Percentiles rank a stretch among this genome's conserved stretches.
Conservation (phyloP, 2,888 invertebrate genomes). For the Griposia aprilina region DNA sequence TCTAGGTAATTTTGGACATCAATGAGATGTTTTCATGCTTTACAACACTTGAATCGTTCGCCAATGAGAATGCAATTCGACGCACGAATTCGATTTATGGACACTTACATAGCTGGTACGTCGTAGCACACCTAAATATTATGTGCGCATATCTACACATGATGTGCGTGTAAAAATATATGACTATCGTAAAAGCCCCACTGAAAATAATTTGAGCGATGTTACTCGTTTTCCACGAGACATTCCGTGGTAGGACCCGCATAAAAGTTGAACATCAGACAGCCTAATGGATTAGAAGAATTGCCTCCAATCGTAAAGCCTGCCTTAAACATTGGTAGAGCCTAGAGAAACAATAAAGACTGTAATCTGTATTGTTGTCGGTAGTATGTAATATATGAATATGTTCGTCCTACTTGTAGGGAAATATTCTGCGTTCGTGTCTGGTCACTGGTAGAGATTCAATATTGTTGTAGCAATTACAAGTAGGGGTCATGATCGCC, state of each 20-base stretch:
- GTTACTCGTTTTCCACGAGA: constrained; percentile 87
- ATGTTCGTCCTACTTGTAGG: constrained; percentile 66
- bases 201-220: constrained; percentile 90
- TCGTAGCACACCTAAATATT: constrained; percentile 85
- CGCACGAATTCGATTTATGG: constrained; percentile 88
- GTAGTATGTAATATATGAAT: constrained; percentile 75
- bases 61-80: constrained; percentile 78
- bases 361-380: constrained; percentile 79
- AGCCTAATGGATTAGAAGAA: constrained; percentile 90
- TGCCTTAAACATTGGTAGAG: constrained; percentile 81
- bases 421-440: constrained; percentile 70
- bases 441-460: constrained; percentile 53
- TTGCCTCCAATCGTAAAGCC: constrained; percentile 86
- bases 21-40: constrained; percentile 18
- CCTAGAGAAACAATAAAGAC: constrained; percentile 82
- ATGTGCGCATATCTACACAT: constrained; percentile 88
- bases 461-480: constrained; percentile 35
- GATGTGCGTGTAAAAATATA: constrained; percentile 90
- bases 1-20: neutral
- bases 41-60: constrained; percentile 43
- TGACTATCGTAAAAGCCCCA: constrained; percentile 89
- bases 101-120: constrained; percentile 80
- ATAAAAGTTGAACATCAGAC: constrained; percentile 89
- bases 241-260: constrained; percentile 87
- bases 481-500: neutral